Base-by-base conservation (phyloP, 2,113 vertebrate species). In the Callospermophilus lateralis region DNA sequence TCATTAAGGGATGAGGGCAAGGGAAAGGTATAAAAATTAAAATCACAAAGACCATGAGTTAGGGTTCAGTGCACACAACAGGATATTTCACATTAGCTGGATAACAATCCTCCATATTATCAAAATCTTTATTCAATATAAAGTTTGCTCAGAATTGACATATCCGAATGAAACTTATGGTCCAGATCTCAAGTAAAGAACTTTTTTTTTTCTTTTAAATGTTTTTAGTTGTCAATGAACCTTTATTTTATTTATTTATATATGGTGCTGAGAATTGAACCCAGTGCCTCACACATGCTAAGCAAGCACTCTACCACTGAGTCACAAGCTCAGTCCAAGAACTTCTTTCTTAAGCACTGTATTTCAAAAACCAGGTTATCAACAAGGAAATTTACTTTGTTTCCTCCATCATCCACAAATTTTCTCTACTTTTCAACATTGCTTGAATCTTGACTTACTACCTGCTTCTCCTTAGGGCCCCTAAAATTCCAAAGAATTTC, bases 121-220 rank as follows among this genome's bases (percentile, higher is more conserved):
- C 55, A 63, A 90, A 96, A 45, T 65, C 24, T 89, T 51, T 86
- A 48, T 51, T 74, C 72, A 73, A 84, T 68, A 94, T 39, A 87
- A 90, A 88, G 22, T 26, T 87, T 86, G 17, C 22, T 90, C 17
- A 55, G 81, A 92, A 92, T 79, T 92, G 89, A 81, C 16, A n/a
- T 91, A 45, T 67, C 63, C 78, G 30, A 95, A 97, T 74, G 80
- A 97, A 79, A 89, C 6, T 61, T n/a, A 83, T 22, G 68, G 45
- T 37, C 30, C 73, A 95, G 10, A 70, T n/a, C 88, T 89, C 37
- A 91, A 73, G 28, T 58, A 19, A 86, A 89, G 53, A 93, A 89
- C 48, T 51, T 45, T 45, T 6, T 45, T 45, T 45, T 45, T 45
- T 45, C 45, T 45, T 45, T 45, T 45, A 45, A 45, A 45, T 9